Conservation (phyloP, 2,888 invertebrate genomes). For the Coenonympha glycerion region DNA sequence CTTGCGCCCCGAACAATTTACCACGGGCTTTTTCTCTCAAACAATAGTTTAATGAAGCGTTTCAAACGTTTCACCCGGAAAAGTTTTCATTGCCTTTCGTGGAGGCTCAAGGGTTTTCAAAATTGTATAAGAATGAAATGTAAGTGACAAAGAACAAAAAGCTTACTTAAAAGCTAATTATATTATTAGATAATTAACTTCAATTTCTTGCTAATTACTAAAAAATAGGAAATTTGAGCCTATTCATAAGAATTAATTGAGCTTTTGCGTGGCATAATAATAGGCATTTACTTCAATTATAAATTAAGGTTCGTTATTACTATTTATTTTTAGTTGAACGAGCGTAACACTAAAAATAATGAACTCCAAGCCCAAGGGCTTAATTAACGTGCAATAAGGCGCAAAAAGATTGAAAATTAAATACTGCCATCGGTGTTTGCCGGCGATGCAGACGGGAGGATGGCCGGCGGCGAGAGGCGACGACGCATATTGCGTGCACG, state of each 20-base stretch:
- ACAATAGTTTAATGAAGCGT: constrained; percentile 20
- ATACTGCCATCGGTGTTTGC: constrained; percentile 26
- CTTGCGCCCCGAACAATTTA: constrained; percentile 31
- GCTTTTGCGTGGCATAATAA: neutral
- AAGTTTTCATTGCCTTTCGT: constrained; percentile 4
- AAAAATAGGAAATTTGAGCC: neutral
- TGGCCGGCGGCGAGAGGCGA: constrained; percentile 41
- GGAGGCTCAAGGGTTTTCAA: constrained; percentile 3
- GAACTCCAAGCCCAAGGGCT: constrained; percentile 21
- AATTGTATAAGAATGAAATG: constrained; percentile 5
- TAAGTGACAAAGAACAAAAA: constrained; percentile 8
- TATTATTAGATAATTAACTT: neutral
- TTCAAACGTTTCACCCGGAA: constrained; percentile 2
- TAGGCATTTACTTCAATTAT: neutral
- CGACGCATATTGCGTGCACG: constrained; percentile 39
- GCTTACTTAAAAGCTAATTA: neutral
- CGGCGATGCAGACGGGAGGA: constrained; percentile 20
- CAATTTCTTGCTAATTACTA: neutral
- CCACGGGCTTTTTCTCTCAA: constrained; percentile 22
- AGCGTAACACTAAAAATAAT: constrained; percentile 21
- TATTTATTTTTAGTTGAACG: constrained; percentile 16
- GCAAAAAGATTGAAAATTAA: constrained; percentile 30
- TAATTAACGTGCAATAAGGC: constrained; percentile 26
- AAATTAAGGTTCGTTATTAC: constrained; percentile 1
- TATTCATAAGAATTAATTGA: constrained; percentile 3